Evolutionary conservation across 2,888 invertebrate species (phyloP).

Genomic region (Alcis repandata): DNA sequence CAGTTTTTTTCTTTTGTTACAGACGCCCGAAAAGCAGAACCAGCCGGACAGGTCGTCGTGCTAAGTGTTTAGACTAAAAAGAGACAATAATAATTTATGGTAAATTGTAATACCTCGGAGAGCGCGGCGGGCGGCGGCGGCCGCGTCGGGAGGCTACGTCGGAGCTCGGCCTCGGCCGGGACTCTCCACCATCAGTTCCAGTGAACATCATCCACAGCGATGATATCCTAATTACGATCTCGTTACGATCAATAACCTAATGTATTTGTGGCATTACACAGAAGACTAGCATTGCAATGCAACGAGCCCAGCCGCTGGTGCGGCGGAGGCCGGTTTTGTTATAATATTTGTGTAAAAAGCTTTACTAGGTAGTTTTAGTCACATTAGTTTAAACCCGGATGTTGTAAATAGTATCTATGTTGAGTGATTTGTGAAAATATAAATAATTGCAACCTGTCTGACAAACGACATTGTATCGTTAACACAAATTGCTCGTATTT

Average conservation of each 20-base stretch:
- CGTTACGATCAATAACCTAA: constrained; percentile 84
- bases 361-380: constrained; percentile 81
- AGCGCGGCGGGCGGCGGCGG: constrained; percentile 47
- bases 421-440: constrained; percentile 68
- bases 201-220: constrained; percentile 76
- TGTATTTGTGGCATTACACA: constrained; percentile 83
- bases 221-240: constrained; percentile 85
- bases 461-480: constrained; percentile 18
- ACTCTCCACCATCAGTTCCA: constrained; percentile 71
- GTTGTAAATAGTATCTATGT: constrained; percentile 77
- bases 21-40: constrained; percentile 88
- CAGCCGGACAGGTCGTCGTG: constrained; percentile 87
- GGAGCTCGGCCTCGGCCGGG: constrained; percentile 46
- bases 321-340: constrained; percentile 75
- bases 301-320: constrained; percentile 58
- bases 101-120: constrained; percentile 76
- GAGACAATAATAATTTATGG: constrained; percentile 78
- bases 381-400: constrained; percentile 71
- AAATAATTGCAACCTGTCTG: constrained; percentile 46
- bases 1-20: constrained; percentile 80
- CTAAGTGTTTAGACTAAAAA: constrained; percentile 69
- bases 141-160: constrained; percentile 53
- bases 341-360: constrained; percentile 83
- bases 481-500: background rate
- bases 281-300: constrained; percentile 84